Evolutionary conservation across 2,797 vertebrate species (phyloP).

Genomic region (Hafferia zeledoni): DNA sequence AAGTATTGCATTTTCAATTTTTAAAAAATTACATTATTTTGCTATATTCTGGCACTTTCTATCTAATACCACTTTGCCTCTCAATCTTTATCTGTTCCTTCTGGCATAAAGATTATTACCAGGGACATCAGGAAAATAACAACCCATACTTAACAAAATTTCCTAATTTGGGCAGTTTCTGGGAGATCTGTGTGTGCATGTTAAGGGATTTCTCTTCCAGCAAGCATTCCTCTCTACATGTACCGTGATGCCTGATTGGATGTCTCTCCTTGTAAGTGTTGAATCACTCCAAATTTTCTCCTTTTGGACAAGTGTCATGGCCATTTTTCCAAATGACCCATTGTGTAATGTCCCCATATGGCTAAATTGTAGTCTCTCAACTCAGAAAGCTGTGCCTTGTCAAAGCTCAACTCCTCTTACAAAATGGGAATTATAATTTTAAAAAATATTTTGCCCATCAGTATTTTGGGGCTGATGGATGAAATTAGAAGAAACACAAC

Average conservation of each 20-base stretch:
- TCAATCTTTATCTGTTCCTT: background rate
- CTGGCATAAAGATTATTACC: background rate
- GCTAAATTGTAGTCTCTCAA: background rate
- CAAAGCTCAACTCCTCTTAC: background rate
- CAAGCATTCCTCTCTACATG: background rate
- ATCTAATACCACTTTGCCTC: background rate
- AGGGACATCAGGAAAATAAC: background rate
- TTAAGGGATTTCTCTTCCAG: background rate
- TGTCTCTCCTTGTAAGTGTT: background rate
- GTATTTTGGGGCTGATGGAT: background rate
- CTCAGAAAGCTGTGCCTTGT: background rate
- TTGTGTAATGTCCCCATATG: fast-evolving
- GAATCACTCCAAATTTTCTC: background rate
- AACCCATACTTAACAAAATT: background rate
- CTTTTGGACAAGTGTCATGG: background rate
- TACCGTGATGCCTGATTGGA: fast-evolving
- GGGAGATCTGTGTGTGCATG: background rate
- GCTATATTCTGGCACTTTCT: background rate
- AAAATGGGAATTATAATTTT: background rate
- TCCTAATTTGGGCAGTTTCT: background rate
- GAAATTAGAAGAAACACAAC: background rate
- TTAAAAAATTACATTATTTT: background rate
- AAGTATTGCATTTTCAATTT: background rate
- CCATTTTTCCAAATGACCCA: background rate
- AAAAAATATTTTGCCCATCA: background rate